phyloP scores from a whole-genome alignment of 2,888 invertebrate genomes.

The Cantharis rufa region DNA sequence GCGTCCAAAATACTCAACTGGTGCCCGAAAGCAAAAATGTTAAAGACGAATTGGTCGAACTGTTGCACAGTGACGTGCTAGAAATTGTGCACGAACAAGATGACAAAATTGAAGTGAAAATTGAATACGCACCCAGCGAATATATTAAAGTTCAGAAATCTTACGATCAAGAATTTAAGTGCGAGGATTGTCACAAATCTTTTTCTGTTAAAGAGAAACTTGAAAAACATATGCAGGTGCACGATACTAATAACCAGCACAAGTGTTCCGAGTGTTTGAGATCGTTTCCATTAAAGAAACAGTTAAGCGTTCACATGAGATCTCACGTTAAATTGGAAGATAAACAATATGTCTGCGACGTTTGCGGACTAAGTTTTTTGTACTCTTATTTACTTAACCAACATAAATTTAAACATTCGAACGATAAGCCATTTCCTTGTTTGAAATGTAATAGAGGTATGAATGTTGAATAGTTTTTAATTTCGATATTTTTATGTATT shows the following conservation, averaged over 20 bases:
- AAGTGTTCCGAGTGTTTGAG: slow-evolving; percentile 37
- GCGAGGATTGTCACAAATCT: slow-evolving; percentile 24
- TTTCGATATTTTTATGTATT: not conserved
- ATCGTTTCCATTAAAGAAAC: slow-evolving; percentile 24
- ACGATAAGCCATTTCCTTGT: slow-evolving; percentile 49
- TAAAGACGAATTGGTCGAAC: not conserved
- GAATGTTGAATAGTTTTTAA: not conserved
- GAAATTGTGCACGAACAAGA: slow-evolving; percentile 5
- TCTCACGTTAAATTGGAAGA: slow-evolving; percentile 32
- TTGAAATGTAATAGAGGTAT: slow-evolving; percentile 46
- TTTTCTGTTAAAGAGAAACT: slow-evolving; percentile 21
- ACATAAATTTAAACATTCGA: slow-evolving; percentile 47
- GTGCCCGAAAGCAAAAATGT: not conserved
- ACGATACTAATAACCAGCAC: slow-evolving; percentile 16
- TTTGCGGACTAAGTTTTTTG: slow-evolving; percentile 44
- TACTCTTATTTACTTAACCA: slow-evolving; percentile 47
- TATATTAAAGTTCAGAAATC: not conserved
- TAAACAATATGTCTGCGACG: slow-evolving; percentile 32
- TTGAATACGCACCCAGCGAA: not conserved
- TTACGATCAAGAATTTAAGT: slow-evolving; percentile 9
- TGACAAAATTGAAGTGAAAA: not conserved
- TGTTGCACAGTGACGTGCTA: not conserved
- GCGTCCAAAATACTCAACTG: too few species aligned
- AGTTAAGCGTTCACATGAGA: slow-evolving; percentile 33
- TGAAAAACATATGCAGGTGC: slow-evolving; percentile 18